Conservation (phyloP, 2,113 vertebrate species). For the Dascyllus trimaculatus region DNA sequence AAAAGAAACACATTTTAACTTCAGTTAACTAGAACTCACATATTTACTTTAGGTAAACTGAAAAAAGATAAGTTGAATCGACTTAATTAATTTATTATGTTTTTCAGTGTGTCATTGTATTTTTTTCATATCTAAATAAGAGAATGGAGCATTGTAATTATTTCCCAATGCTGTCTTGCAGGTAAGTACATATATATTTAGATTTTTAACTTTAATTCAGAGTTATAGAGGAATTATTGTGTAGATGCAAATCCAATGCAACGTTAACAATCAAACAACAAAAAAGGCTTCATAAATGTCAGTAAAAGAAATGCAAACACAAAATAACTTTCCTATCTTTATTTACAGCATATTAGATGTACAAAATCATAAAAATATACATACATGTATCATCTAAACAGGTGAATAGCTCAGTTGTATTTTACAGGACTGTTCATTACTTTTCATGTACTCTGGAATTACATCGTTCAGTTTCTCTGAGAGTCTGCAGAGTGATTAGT, state of each 20-base stretch:
- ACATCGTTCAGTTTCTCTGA: constrained; percentile 15
- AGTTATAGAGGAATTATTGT: no score
- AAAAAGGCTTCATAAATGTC: not conserved
- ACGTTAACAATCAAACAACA: not conserved
- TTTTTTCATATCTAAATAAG: no score
- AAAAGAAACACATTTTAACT: no score
- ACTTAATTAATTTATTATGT: no score
- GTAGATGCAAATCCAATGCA: not conserved
- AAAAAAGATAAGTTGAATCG: no score
- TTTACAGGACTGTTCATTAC: constrained; percentile 65
- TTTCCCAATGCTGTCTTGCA: no score
- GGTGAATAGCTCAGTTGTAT: constrained; percentile 66
- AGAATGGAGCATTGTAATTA: no score
- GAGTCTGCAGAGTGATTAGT: constrained; percentile 32
- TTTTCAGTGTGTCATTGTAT: no score
- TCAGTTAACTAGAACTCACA: no score
- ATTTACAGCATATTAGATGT: constrained; percentile 86
- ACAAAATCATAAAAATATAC: constrained; percentile 86
- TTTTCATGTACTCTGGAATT: constrained; percentile 23
- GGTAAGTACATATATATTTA: no score
- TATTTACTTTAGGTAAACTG: no score
- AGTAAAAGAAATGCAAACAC: not conserved
- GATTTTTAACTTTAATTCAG: no score
- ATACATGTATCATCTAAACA: constrained; percentile 76
- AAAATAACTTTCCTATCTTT: constrained; percentile 74